A percentile compares a stretch with the other conserved stretches of the same genome.
Evolutionary conservation across 2,797 vertebrate species (phyloP).

Genomic region (Oryzias sinensis): DNA sequence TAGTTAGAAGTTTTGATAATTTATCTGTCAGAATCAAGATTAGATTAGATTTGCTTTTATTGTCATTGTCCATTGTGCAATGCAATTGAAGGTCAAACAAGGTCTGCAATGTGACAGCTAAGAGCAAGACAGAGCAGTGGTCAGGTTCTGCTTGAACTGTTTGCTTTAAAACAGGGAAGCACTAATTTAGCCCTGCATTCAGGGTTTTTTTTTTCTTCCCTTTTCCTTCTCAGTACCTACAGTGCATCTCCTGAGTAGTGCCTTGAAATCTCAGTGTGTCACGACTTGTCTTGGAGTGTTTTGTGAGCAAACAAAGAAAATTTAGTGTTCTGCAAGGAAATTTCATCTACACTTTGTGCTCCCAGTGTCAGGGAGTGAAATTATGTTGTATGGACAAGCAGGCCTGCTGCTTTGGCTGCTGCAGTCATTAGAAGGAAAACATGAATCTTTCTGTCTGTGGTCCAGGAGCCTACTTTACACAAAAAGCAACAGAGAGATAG

Average conservation of each 20-base stretch:
- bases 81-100: slow-evolving; percentile 5
- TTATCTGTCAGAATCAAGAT: slow-evolving; percentile 21
- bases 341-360: slow-evolving; percentile 45
- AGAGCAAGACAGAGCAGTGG: slow-evolving; percentile 18
- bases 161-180: slow-evolving; percentile 63
- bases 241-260: slow-evolving; percentile 35
- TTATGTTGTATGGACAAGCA: slow-evolving; percentile 46
- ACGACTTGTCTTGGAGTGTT: slow-evolving; percentile 19
- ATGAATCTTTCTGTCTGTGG: slow-evolving; percentile 51
- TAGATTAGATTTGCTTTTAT: too few relatives aligned
- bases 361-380: slow-evolving; percentile 54
- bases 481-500: slow-evolving; percentile 37
- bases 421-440: slow-evolving; percentile 45
- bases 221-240: slow-evolving; percentile 14
- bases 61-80: too few relatives aligned
- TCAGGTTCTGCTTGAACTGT: slow-evolving; percentile 38
- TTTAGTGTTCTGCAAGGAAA: slow-evolving; percentile 43
- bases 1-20: slow-evolving; percentile 31
- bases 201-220: slow-evolving; percentile 46
- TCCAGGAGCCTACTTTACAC: slow-evolving; percentile 13
- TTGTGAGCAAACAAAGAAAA: slow-evolving; percentile 63
- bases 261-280: slow-evolving; percentile 37
- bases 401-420: slow-evolving; percentile 38
- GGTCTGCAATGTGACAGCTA: slow-evolving; percentile 14
- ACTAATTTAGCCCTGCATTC: slow-evolving; percentile 44